Percentiles rank a stretch among this genome's conserved stretches.
Evolutionary conservation across 2,888 invertebrate genomes (phyloP).

Genomic region (Plebejus melissa): DNA sequence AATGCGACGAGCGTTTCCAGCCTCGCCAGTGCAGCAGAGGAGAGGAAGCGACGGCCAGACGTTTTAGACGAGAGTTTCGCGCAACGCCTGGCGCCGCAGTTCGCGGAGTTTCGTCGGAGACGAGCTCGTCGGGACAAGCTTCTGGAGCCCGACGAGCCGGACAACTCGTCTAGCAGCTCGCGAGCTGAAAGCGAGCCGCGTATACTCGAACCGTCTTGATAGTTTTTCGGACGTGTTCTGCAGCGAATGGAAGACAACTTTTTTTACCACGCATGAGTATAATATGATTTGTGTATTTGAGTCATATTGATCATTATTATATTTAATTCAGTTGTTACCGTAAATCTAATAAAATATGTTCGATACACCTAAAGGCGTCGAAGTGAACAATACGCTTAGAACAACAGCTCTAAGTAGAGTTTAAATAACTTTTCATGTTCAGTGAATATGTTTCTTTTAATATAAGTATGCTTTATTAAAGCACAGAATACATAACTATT

Average conservation of each 20-base stretch:
- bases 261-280: background rate
- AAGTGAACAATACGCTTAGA: background rate
- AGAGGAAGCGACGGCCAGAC: constrained; percentile 62
- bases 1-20: constrained; percentile 48
- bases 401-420: background rate
- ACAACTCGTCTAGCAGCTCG: background rate
- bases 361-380: background rate
- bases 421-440: background rate
- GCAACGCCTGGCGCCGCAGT: constrained; percentile 73
- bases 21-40: constrained; percentile 58
- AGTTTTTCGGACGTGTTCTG: background rate
- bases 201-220: constrained; percentile 30
- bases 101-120: constrained; percentile 76
- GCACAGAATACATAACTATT: no score
- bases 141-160: constrained; percentile 42
- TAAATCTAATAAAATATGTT: background rate
- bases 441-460: background rate
- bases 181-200: constrained; percentile 33
- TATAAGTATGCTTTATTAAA: no score
- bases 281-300: background rate
- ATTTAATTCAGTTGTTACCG: background rate
- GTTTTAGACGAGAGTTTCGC: constrained; percentile 73
- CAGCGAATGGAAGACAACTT: background rate
- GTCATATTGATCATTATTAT: background rate
- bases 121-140: constrained; percentile 52